Conservation (phyloP, 2,797 vertebrate species). For the Acomys russatus region DNA sequence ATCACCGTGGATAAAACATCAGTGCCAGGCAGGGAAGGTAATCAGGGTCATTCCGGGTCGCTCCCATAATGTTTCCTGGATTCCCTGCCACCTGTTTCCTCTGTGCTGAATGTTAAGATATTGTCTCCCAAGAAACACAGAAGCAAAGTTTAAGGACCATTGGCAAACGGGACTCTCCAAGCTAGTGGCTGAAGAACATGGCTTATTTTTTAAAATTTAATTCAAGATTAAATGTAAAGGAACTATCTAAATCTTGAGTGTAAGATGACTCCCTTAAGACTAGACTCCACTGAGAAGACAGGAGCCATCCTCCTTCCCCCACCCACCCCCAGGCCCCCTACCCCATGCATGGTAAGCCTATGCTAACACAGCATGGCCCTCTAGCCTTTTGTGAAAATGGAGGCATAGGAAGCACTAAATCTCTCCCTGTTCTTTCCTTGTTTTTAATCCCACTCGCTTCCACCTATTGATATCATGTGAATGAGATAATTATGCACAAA, state of each 20-base stretch:
- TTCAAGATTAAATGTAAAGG: conserved; percentile 56
- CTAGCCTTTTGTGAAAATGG: conserved; percentile 10
- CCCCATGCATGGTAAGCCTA: neutral
- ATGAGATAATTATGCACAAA: conserved; percentile 34
- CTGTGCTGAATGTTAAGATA: neutral
- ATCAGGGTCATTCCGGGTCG: neutral
- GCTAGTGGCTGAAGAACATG: neutral
- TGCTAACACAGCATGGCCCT: neutral
- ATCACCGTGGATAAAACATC: neutral
- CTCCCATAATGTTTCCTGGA: neutral
- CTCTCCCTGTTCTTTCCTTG: neutral
- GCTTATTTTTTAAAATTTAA: conserved; percentile 61
- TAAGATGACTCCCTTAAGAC: conserved; percentile 53
- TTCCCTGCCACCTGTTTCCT: neutral
- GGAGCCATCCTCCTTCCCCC: neutral
- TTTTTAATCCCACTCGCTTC: conserved; percentile 48
- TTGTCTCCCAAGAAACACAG: conserved; percentile 37
- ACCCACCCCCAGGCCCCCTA: too few relatives aligned
- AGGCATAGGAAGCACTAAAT: neutral
- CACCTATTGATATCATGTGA: neutral
- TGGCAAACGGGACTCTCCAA: neutral
- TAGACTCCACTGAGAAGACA: neutral
- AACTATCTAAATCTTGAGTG: conserved; percentile 64
- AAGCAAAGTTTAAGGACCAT: neutral
- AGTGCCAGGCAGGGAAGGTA: neutral